phyloP scores from a whole-genome alignment of 2,113 vertebrate genomes.

The Spilogale gracilis region DNA sequence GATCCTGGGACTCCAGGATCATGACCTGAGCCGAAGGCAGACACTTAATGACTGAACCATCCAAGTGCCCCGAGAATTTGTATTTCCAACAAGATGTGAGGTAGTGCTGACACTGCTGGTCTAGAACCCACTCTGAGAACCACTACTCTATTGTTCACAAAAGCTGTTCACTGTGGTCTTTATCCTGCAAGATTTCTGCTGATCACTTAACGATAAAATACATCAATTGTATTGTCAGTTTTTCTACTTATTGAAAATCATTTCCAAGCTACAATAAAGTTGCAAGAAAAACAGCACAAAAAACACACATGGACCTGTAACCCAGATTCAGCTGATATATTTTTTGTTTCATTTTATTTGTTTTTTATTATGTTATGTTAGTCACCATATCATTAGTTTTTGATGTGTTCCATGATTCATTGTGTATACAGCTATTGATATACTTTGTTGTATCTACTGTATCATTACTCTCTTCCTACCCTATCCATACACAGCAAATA shows the following conservation, averaged over 20 bases:
- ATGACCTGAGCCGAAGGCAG: neutral
- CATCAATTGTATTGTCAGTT: neutral
- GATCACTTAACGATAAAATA: constrained; percentile 16
- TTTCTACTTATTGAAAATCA: neutral
- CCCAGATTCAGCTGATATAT: neutral
- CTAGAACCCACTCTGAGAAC: neutral
- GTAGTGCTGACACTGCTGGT: neutral
- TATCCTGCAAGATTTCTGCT: neutral
- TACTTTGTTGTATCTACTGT: neutral
- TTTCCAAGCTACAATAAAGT: constrained; percentile 36
- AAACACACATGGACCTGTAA: neutral
- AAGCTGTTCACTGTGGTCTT: neutral
- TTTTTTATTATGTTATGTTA: too few relatives aligned
- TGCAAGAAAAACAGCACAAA: constrained; percentile 27
- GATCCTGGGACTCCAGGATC: too few relatives aligned
- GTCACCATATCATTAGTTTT: too few relatives aligned
- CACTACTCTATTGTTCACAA: neutral
- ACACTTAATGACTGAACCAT: too few relatives aligned
- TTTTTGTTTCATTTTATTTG: neutral
- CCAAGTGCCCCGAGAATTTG: neutral
- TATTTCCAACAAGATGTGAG: neutral
- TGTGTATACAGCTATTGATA: neutral
- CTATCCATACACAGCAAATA: neutral
- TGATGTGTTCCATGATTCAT: too few relatives aligned
- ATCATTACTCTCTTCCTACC: neutral